These are phyloP conservation scores for Cinclus cinclus DNA, from an alignment of 2,113 vertebrate genomes.

Conservation along the genomic window DNA sequence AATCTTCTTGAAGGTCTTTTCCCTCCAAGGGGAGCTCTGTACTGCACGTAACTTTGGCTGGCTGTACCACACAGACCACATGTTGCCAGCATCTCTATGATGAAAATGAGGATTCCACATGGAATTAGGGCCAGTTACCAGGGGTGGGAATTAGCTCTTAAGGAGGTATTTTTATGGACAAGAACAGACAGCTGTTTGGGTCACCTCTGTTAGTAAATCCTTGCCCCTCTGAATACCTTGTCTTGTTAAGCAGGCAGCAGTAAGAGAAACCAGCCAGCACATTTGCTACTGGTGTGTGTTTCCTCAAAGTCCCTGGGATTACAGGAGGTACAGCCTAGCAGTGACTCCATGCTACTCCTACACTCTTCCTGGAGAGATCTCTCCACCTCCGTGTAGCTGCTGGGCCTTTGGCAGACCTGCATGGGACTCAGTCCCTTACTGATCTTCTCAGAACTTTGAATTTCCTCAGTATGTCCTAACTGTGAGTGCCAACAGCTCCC, in stretches of 20 bases:
- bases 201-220: not conserved
- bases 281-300: not conserved
- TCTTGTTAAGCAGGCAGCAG: not conserved
- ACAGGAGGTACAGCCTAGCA: no score
- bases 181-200: not conserved
- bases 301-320: not conserved
- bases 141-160: not conserved
- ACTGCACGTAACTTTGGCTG: not conserved
- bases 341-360: not conserved
- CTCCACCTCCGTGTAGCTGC: not conserved
- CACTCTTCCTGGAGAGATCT: not conserved
- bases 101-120: not conserved
- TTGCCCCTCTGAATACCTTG: not conserved
- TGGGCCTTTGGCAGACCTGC: not conserved
- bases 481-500: not conserved
- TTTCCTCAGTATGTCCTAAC: not conserved
- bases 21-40: not conserved
- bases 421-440: not conserved
- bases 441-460: not conserved
- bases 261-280: not conserved
- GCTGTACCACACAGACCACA: not conserved
- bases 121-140: not conserved
- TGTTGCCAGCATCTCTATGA: rapidly evolving
- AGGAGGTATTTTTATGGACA: not conserved
- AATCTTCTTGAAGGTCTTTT: not conserved